Conservation (phyloP, 2,888 invertebrate species). For the Cynaeus angustus region DNA sequence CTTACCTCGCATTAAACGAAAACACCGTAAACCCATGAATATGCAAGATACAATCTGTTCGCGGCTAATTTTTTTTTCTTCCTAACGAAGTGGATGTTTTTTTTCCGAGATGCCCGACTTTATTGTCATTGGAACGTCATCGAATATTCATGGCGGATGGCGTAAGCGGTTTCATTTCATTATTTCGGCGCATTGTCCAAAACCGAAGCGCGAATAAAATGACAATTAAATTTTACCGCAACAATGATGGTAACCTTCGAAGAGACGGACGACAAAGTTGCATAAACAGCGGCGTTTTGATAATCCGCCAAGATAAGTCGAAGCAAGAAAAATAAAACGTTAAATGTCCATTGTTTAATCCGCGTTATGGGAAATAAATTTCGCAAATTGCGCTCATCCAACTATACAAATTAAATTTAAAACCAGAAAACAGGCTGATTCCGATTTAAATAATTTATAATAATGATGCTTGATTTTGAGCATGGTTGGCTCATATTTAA, state of each 20-base stretch:
- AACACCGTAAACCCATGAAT: slow-evolving; percentile 33
- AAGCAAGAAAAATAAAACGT: slow-evolving; percentile 14
- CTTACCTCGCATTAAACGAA: slow-evolving; percentile 38
- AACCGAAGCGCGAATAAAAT: slow-evolving; percentile 3
- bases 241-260: no score
- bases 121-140: slow-evolving; percentile 1
- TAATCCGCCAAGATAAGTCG: slow-evolving; percentile 34
- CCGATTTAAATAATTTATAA: slow-evolving; percentile 31
- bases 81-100: slow-evolving; percentile 11
- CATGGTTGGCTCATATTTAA: slow-evolving; percentile 5
- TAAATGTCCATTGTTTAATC: slow-evolving; percentile 32
- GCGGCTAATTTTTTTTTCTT: slow-evolving; percentile 15
- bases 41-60: slow-evolving; percentile 23
- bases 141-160: slow-evolving; percentile 15
- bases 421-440: slow-evolving; percentile 7
- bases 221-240: slow-evolving; percentile 4
- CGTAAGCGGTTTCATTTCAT: slow-evolving; percentile 21
- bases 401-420: slow-evolving; percentile 23
- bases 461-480: no score
- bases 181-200: slow-evolving; percentile 14
- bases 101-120: slow-evolving; percentile 5
- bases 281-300: slow-evolving; percentile 20
- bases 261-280: neutral
- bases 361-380: slow-evolving; percentile 41
- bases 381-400: slow-evolving; percentile 22